Base-by-base conservation (phyloP, 1,140 invertebrate genomes). In the Bombus consobrinus region DNA sequence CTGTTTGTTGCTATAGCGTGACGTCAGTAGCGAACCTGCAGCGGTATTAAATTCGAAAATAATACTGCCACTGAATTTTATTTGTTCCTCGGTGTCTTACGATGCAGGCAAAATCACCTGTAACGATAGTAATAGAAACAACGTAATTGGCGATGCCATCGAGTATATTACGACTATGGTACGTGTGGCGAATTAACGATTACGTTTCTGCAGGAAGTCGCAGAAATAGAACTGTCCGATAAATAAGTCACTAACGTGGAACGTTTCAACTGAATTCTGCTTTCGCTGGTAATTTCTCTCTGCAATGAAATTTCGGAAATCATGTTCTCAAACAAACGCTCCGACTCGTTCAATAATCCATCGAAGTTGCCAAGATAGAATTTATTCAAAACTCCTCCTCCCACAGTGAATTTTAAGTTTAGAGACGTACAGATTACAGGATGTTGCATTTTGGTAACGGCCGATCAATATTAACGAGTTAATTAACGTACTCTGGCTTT, bases 381-480 rank as follows among this genome's bases (percentile, higher is more conserved):
- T 12, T 39, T 39, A 69, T 18, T 69, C 39, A n/a, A 39, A 62
- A 34, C 6, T 18, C 15, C 13, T 41, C 12, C 12, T 13, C 3
- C 13, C 28, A 1, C 2, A 4, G n/a, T 5, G 12, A 76, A 76
- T 76, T 62, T 39, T 18, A 9, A 39, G 57, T 41, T 4, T 13
- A 64, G 34, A 39, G n/a, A n/a, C 9, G 28, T 62, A 9, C 25
- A n/a, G 25, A 62, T 32, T 18, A 8, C 53, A 32, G 53, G 37
- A 62, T 25, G 57, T 37, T 77, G 34, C 28, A 28, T 77, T 59
- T 22, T 22, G 57, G 57, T 2, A 13, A 12, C 28, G 2, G 13
- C 32, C 5, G n/a, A 77, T 77, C 75, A 62, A 77, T 77, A 77
- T 77, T 77, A 77, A 77, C 34, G 57, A 57, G 37, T 77, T 77